Evolutionary conservation across 1,140 invertebrate genomes (phyloP), one percentile per base, ranked within the genome.

Genomic region (Sitophilus oryzae): DNA sequence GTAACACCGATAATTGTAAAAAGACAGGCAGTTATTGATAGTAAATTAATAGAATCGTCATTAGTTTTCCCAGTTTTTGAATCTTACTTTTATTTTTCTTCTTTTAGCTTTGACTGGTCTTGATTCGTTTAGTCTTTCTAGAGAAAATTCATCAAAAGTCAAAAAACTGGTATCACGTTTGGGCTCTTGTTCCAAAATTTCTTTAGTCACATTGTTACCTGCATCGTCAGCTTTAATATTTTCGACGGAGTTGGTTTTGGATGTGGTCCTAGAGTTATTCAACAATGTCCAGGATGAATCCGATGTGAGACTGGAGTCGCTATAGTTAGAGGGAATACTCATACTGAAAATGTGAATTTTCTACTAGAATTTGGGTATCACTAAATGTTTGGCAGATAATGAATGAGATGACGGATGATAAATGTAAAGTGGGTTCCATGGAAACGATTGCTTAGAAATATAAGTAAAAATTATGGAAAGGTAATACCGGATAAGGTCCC

Each of bases 221-320:
- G 15, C 3, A 18, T 41, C 18, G n/a, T 42, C 38, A 21, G 14
- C 16, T 22, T 5, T 41, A 20, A 49, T 15, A 25, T 42, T 52
- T 30, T 52, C 58, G 0, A 42, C 18, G 8, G 58, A 59, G 21
- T 19, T 52, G n/a, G 16, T 36, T 34, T 14, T 48, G 2, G 51
- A 58, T n/a, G 20, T 40, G 9, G 23, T 35, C 1, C 21, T 18
- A 9, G 54, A 51, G 2, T 41, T 41, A 36, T 41, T 42, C 18
- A 16, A 61, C 18, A 16, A 61, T 10, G 47, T 51, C 59, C 59
- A 61, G 10, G 59, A 61, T 23, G 59, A 57, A 23, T 53, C 50
- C 3, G 54, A 56, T 46, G 50, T 53, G 11, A 51, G 1, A 23
- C 56, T 54, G 9, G 50, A 50, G 18, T 55, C 47, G n/a, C 25